A percentile compares a stretch with the other conserved stretches of the same genome.
These are phyloP conservation scores for Plebejus melissa DNA, from an alignment of 2,888 invertebrate genomes.

Conservation along the genomic window DNA sequence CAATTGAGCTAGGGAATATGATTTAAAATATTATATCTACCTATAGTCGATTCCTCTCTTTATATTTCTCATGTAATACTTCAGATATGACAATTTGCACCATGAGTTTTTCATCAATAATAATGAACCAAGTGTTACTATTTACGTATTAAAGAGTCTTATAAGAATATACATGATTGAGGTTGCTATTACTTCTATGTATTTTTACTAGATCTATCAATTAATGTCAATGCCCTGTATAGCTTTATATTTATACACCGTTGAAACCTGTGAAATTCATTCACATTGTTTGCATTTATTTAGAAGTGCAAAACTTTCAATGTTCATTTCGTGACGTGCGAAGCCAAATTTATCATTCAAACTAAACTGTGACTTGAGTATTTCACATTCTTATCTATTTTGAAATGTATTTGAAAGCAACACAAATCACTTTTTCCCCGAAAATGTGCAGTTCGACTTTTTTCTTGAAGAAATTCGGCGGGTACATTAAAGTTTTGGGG, in stretches of 20 bases:
- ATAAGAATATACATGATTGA: too few relatives aligned
- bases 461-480: not conserved
- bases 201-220: too few relatives aligned
- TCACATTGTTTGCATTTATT: not conserved
- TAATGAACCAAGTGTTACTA: too few relatives aligned
- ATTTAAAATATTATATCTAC: too few relatives aligned
- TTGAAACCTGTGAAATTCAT: not conserved
- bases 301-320: not conserved
- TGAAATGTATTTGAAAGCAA: not conserved
- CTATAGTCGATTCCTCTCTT: too few relatives aligned
- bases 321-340: not conserved
- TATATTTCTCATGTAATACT: too few relatives aligned
- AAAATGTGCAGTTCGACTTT: slow-evolving; percentile 16
- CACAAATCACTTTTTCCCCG: not conserved
- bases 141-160: too few relatives aligned
- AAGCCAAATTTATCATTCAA: not conserved
- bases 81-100: not conserved
- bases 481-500: slow-evolving; percentile 24
- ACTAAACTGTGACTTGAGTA: not conserved
- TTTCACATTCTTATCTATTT: slow-evolving; percentile 13
- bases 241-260: not conserved
- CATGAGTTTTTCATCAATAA: not conserved
- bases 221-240: too few relatives aligned
- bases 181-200: too few relatives aligned
- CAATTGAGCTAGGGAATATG: too few relatives aligned